Base-by-base conservation (phyloP, 2,888 invertebrate genomes). In the Pseudococcus viburni region DNA sequence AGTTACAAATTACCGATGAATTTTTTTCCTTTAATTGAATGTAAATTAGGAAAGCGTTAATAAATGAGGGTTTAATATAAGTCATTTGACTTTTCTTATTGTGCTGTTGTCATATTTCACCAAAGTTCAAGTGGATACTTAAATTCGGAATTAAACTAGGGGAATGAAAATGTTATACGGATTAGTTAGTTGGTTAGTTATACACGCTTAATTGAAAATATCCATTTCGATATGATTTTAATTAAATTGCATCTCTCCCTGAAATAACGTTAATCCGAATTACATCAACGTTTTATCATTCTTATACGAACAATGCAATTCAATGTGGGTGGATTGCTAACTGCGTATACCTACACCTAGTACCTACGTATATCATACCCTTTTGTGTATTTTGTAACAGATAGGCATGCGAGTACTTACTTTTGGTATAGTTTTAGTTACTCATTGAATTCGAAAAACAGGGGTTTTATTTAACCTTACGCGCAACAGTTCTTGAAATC, bases 401-500 rank as follows among this genome's bases (percentile, higher is more conserved):
- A 55, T 55, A 55, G 55, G 55, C 55, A 55, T 55, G 55, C 55
- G 15, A 55, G 55, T 55, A 55, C 55, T 55, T 5, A 17, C 55
- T 55, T 55, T 55, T 55, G 15, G 55, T 33, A 33, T 55, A 55
- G 17, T 17, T 55, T 55, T 59, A 19, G n/a, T 59, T 59, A 59
- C 59, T 59, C 59, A n/a, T 59, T 19, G 8, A 19, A 59, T 59
- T 19, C 19, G 19, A 59, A 59, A 59, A 59, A 59, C 19, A 59
- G 19, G 19, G 59, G 0, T n/a, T 59, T 59, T 59, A 19, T 59
- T 19, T 5, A 59, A 59, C 19, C 19, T 59, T 59, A 59, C 59
- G 59, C 59, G 59, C 59, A 59, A 59, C 59, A 59, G 59, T 59
- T 59, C 59, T 59, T 59, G 59, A 59, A 59, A 59, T 59, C 59